Evolutionary conservation across 2,888 invertebrate species (phyloP), one percentile per base, ranked within the genome.

Genomic region (Lathronympha strigana): DNA sequence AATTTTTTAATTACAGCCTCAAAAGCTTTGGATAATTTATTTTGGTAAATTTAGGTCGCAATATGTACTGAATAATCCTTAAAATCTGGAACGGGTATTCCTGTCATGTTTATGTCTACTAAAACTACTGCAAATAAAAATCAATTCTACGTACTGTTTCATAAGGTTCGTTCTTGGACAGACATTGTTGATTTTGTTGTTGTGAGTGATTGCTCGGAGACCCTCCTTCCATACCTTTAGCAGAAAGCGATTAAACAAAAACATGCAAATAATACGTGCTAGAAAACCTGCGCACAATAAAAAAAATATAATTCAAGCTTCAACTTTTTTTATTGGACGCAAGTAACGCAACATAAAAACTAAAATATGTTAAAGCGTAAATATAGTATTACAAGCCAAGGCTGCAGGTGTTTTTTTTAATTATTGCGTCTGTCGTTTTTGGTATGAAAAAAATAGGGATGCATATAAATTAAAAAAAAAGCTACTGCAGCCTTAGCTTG

Each of bases 141-240:
- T 25, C 8, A 36, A 63, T 31, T 68, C 64, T 83, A 97, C 98
- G 95, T 94, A 99, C 99, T 99, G 99, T 93, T 99, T 99, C 96
- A 97, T 98, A 70, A 99, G 94, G 89, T 96, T 98, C 66, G 96
- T 98, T 86, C 96, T 95, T 25, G 98, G 97, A 88, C 99, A 99
- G 73, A 98, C 96, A 92, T 99, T 99, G 92, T 95, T 97, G 82
- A 96, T 96, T 93, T 98, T 99, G 93, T 96, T 97, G 93, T 98
- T 99, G 93, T 99, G 98, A 68, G 98, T 98, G 80, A 99, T 95
- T 76, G 93, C 93, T 75, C 98, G 95, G 69, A 99, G 94, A 68
- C 95, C 95, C 81, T 95, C 95, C 93, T 98, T 97, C 99, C 99
- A 99, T 77, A 93, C 94, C 98, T 99, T 90, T 72, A 84, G 83